These are phyloP conservation scores for Hyaena hyaena DNA, from an alignment of 2,113 vertebrate genomes.

Conservation along the genomic window DNA sequence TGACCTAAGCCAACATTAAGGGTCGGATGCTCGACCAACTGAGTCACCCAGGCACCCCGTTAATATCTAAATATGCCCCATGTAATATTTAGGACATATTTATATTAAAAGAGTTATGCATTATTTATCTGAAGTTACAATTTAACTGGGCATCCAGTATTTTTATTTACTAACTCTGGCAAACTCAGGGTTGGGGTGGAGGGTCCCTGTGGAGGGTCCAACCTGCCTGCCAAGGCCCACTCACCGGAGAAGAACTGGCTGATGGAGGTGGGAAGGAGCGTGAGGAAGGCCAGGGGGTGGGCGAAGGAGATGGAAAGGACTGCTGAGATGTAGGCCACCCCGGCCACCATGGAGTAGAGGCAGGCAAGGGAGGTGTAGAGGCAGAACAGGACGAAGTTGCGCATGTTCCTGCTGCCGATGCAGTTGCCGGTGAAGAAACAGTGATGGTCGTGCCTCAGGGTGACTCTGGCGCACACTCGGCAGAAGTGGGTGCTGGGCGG, in stretches of 20 bases:
- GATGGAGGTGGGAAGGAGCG: slow-evolving; percentile 95
- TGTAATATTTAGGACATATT: background rate
- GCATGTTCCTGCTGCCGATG: slow-evolving; percentile 97
- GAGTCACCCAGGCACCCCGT: background rate
- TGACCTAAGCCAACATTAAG: background rate
- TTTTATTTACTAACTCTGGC: slow-evolving; percentile 36
- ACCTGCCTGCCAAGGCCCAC: slow-evolving; percentile 64
- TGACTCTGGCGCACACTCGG: slow-evolving; percentile 96
- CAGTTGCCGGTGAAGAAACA: slow-evolving; percentile 99
- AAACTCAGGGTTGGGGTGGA: background rate
- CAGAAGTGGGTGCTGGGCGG: slow-evolving; percentile 92
- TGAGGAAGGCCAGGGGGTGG: slow-evolving; percentile 96
- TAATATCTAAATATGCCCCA: background rate
- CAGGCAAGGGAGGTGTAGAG: slow-evolving; percentile 97
- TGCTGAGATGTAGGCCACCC: slow-evolving; percentile 95
- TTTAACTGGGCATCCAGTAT: background rate
- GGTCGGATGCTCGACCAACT: background rate
- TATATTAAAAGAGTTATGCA: background rate
- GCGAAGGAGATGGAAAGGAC: slow-evolving; percentile 95
- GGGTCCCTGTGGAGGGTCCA: background rate
- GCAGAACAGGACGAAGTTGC: slow-evolving; percentile 98
- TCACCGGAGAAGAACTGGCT: slow-evolving; percentile 98
- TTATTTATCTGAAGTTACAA: background rate
- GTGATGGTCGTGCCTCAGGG: slow-evolving; percentile 97
- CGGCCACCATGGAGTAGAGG: slow-evolving; percentile 94